Conservation (phyloP, 1,140 invertebrate species). For the Telenomus remus region DNA sequence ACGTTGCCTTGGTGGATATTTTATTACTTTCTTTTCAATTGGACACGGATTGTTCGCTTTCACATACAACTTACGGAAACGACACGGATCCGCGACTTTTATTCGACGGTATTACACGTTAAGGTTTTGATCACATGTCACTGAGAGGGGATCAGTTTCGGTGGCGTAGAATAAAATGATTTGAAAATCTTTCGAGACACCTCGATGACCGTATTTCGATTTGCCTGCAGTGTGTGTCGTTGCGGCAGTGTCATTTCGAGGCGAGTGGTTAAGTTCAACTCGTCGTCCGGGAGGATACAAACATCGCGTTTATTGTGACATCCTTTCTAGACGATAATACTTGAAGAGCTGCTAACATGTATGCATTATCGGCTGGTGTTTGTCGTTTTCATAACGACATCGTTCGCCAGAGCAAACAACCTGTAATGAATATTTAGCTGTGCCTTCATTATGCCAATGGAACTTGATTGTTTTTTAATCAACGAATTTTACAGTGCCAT, state of each 20-base stretch:
- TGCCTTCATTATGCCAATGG: slow-evolving; percentile 10
- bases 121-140: slow-evolving; percentile 49
- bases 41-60: slow-evolving; percentile 30
- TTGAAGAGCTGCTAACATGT: slow-evolving; percentile 66
- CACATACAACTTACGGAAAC: slow-evolving; percentile 44
- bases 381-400: slow-evolving; percentile 33
- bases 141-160: slow-evolving; percentile 61
- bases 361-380: slow-evolving; percentile 57
- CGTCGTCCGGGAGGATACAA: slow-evolving; percentile 64
- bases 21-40: slow-evolving; percentile 26
- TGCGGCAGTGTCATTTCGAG: slow-evolving; percentile 66
- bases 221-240: slow-evolving; percentile 68
- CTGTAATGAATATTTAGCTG: slow-evolving; percentile 28
- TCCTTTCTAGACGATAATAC: slow-evolving; percentile 60
- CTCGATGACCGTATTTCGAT: slow-evolving; percentile 64
- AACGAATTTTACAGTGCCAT: slow-evolving; percentile 15
- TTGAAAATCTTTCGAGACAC: slow-evolving; percentile 60
- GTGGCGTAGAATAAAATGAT: slow-evolving; percentile 56
- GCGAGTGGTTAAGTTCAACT: slow-evolving; percentile 67
- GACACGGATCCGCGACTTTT: slow-evolving; percentile 32
- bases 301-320: slow-evolving; percentile 59
- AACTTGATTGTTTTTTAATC: slow-evolving; percentile 9
- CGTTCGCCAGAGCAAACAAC: slow-evolving; percentile 26
- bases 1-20: slow-evolving; percentile 9
- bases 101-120: slow-evolving; percentile 50